phyloP scores from a whole-genome alignment of 2,888 invertebrate species.

The Hipparchia semele region DNA sequence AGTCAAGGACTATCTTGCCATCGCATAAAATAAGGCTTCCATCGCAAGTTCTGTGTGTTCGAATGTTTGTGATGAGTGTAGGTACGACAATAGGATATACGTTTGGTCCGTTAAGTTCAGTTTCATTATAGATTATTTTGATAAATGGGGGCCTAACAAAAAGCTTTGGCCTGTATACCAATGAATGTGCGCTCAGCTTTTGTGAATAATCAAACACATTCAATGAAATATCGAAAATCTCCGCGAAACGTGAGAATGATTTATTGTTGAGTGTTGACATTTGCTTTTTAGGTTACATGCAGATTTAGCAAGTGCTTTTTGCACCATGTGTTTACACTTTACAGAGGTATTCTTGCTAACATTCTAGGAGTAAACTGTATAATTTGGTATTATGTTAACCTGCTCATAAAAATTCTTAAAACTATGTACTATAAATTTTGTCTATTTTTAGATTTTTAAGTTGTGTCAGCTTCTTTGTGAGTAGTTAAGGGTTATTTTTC shows the following conservation, averaged over 20 bases:
- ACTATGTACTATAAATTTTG: too few species aligned
- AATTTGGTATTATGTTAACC: not conserved
- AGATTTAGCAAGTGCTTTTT: slow-evolving; percentile 14
- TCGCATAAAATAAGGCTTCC: too few species aligned
- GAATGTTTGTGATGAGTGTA: too few species aligned
- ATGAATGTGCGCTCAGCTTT: not conserved
- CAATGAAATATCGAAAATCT: slow-evolving; percentile 11
- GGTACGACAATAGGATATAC: too few species aligned
- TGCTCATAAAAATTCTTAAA: too few species aligned
- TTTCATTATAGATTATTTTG: too few species aligned
- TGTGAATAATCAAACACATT: not conserved
- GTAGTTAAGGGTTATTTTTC: too few species aligned
- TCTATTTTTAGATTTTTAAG: too few species aligned
- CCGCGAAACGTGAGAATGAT: slow-evolving; percentile 10
- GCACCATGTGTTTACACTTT: not conserved
- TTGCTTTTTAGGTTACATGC: slow-evolving; percentile 8
- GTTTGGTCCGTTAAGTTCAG: too few species aligned
- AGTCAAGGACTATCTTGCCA: too few species aligned
- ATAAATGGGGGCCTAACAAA: not conserved
- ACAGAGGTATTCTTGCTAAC: not conserved
- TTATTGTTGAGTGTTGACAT: slow-evolving; percentile 16
- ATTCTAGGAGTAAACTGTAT: not conserved
- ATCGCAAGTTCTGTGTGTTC: too few species aligned
- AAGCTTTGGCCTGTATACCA: not conserved
- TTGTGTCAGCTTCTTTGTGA: too few species aligned